Evolutionary conservation across 2,797 vertebrate species (phyloP), one percentile per base, ranked within the genome.

Genomic region (Sebastes umbrosus): DNA sequence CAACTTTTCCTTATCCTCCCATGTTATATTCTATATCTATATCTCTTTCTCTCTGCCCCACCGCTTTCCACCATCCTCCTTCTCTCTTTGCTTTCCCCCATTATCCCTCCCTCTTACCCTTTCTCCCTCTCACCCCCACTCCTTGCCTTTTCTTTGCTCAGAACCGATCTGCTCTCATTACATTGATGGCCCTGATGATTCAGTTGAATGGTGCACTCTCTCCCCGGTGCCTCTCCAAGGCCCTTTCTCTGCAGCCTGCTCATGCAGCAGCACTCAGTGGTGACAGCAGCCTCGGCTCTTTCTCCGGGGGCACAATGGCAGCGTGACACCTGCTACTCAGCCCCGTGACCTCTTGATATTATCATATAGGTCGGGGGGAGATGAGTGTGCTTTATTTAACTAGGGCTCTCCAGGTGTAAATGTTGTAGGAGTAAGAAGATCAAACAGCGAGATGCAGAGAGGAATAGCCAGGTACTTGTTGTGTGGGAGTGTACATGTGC

Each of bases 81-180:
- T 46, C 77, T 75, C 43, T 59, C 32, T 63, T n/a, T 78, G 20
- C 70, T 16, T 9, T 80, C 52, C 63, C 7, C 67, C 83, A 73
- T 84, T 69, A 71, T 22, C 12, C 31, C 13, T 57, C 50, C 8
- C 43, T 59, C 58, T 75, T 24, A 32, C 64, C 58, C 57, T 69
- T 24, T 18, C 52, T 18, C 31, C 16, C 69, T 66, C 69, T 59
- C 13, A 58, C 57, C 62, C 69, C 46, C 46, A 8, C 50, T 70
- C 69, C 69, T 76, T 70, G 64, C 73, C 62, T 77, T 78, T 50
- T 80, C 86, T 83, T 85, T 82, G 75, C 76, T 81, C 79, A 77
- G 90, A 81, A 94, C 86, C 69, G 84, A 92, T 94, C 88, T 90
- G 84, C 90, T 94, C 91, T 94, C 91, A 94, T 96, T 95, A 94